Conservation (phyloP, 1,140 invertebrate species). For the Bactericera cockerelli region DNA sequence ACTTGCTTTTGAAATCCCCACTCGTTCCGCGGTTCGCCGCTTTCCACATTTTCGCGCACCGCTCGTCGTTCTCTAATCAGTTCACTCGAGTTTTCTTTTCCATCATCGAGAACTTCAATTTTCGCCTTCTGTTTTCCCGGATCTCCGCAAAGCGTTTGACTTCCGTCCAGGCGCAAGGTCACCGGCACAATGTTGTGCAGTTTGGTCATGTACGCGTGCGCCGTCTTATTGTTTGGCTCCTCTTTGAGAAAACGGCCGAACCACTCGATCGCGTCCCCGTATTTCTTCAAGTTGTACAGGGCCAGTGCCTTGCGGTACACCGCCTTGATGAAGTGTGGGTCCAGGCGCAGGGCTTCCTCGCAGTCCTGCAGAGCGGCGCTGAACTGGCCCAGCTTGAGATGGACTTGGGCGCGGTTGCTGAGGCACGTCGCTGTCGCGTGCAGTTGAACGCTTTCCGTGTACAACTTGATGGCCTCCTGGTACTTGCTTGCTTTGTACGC, state of each 20-base stretch:
- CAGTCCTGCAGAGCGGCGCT: conserved; percentile 42
- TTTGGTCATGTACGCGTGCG: not conserved
- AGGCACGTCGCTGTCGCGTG: conserved; percentile 35
- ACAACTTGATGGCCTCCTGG: conserved; percentile 43
- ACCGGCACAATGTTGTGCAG: not conserved
- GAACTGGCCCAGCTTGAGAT: conserved; percentile 45
- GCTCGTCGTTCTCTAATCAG: too few relatives aligned
- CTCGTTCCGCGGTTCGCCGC: not conserved
- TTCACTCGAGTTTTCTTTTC: not conserved
- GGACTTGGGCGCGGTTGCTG: conserved; percentile 52
- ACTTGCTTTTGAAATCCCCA: not conserved
- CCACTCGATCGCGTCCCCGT: conserved; percentile 15
- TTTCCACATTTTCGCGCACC: not conserved
- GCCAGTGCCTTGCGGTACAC: conserved; percentile 35
- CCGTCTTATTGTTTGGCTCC: not conserved
- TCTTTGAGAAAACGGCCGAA: not conserved
- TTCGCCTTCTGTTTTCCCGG: not conserved
- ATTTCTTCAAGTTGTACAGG: conserved; percentile 17
- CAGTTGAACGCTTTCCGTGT: conserved; percentile 40
- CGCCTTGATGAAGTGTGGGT: conserved; percentile 48
- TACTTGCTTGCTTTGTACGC: conserved; percentile 46
- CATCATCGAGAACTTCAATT: not conserved
- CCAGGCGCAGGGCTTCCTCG: conserved; percentile 38
- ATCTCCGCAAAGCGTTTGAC: not conserved
- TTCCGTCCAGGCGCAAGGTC: too few relatives aligned